Conservation (phyloP, 2,888 invertebrate species). For the Drosophila peninsularis region DNA sequence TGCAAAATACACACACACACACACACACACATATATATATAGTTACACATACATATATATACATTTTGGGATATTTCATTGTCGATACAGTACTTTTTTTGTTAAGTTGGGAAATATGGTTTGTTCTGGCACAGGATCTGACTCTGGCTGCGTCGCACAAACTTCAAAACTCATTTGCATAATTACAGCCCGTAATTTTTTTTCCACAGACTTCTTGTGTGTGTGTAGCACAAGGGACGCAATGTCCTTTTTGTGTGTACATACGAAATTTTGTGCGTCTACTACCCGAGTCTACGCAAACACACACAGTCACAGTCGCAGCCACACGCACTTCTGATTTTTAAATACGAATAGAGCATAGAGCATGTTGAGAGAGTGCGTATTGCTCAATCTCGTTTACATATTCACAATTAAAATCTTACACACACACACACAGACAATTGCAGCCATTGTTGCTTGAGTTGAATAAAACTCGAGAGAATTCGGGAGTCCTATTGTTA, state of each 20-base stretch:
- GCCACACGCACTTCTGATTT: conserved; percentile 60
- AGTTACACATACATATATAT: conserved; percentile 15
- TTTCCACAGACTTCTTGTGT: conserved; percentile 32
- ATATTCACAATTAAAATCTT: conserved; percentile 52
- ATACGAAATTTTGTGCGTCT: conserved; percentile 36
- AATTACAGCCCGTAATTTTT: conserved; percentile 78
- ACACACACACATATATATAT: conserved; percentile 9
- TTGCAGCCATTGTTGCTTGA: conserved; percentile 25
- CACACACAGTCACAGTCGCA: conserved; percentile 39
- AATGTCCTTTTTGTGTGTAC: conserved; percentile 70
- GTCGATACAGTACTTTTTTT: conserved; percentile 48
- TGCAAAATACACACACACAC: conserved; percentile 54
- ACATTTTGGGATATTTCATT: conserved; percentile 49
- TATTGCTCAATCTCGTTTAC: conserved; percentile 35
- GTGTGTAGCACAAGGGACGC: conserved; percentile 66
- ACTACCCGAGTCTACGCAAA: conserved; percentile 20
- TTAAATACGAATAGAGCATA: conserved; percentile 18
- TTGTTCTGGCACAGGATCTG: conserved; percentile 33
- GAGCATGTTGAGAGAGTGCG: conserved; percentile 21
- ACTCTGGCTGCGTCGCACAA: conserved; percentile 44
- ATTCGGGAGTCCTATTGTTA: conserved; percentile 21
- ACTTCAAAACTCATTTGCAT: conserved; percentile 76
- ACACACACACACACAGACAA: conserved; percentile 22
- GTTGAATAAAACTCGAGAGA: conserved; percentile 19
- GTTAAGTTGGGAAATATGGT: conserved; percentile 35